phyloP scores from a whole-genome alignment of 2,113 vertebrate species.

The Bufo gargarizans region DNA sequence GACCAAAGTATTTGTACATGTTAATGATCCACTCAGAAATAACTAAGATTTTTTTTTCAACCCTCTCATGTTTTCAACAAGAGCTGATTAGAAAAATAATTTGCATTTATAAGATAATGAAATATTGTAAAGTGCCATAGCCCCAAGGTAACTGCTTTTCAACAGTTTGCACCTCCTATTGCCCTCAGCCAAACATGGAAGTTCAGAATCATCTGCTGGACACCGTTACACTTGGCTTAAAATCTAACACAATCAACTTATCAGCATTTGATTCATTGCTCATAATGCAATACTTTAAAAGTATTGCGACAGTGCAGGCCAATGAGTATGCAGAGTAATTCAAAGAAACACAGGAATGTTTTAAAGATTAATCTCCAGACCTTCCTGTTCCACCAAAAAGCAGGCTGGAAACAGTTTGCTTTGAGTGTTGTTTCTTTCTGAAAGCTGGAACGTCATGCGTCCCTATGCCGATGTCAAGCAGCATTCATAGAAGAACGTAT shows the following conservation, averaged over 20 bases:
- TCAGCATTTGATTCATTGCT: not conserved
- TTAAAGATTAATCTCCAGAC: no score
- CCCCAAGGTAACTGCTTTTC: not conserved
- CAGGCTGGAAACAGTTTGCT: no score
- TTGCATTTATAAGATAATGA: not conserved
- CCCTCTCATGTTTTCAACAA: not conserved
- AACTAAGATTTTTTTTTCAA: not conserved
- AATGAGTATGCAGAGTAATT: no score
- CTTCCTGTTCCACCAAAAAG: no score
- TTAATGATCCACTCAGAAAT: not conserved
- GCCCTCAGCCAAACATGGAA: not conserved
- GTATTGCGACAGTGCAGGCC: no score
- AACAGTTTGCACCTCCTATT: not conserved
- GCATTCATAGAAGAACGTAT: no score
- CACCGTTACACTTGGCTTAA: not conserved
- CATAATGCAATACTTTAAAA: no score
- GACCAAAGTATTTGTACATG: not conserved
- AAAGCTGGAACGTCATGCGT: no score
- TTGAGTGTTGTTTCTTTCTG: no score
- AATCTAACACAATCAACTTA: not conserved
- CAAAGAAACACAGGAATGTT: no score
- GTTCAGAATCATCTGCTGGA: not conserved
- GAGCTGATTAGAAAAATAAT: not conserved
- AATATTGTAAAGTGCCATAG: not conserved
- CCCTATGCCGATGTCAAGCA: no score